Conservation (phyloP, 2,113 vertebrate species). For the Peromyscus californicus region DNA sequence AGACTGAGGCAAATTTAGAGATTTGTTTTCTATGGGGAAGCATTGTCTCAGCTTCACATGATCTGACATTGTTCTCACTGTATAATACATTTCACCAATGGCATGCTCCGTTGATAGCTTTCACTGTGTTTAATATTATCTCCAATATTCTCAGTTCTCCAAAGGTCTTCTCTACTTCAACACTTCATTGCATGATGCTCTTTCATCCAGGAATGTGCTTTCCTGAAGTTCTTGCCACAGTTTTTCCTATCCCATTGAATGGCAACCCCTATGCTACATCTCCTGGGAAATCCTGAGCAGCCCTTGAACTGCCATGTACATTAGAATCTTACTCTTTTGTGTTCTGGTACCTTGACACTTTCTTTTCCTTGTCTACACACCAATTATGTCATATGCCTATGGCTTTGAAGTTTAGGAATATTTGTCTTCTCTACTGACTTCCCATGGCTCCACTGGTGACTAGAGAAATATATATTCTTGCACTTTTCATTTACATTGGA, state of each 20-base stretch:
- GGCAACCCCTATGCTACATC: background rate
- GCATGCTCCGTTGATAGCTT: background rate
- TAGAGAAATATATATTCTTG: background rate
- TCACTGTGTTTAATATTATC: background rate
- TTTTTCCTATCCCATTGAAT: background rate
- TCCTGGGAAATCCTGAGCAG: background rate
- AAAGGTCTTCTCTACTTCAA: background rate
- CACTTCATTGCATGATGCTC: background rate
- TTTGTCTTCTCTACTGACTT: background rate
- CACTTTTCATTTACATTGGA: background rate
- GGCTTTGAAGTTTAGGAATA: background rate
- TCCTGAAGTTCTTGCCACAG: background rate
- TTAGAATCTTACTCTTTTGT: background rate
- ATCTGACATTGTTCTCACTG: background rate
- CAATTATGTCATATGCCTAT: background rate
- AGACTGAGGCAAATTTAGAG: background rate
- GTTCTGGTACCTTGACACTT: background rate
- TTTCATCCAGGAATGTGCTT: background rate
- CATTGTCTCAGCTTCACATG: background rate
- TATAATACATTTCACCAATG: background rate
- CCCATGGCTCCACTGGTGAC: background rate
- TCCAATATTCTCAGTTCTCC: background rate
- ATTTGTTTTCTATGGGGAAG: background rate
- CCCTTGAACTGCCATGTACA: background rate
- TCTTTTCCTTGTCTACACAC: background rate